Evolutionary conservation across 2,888 invertebrate species (phyloP).

Genomic region (Tiliacea citrago): DNA sequence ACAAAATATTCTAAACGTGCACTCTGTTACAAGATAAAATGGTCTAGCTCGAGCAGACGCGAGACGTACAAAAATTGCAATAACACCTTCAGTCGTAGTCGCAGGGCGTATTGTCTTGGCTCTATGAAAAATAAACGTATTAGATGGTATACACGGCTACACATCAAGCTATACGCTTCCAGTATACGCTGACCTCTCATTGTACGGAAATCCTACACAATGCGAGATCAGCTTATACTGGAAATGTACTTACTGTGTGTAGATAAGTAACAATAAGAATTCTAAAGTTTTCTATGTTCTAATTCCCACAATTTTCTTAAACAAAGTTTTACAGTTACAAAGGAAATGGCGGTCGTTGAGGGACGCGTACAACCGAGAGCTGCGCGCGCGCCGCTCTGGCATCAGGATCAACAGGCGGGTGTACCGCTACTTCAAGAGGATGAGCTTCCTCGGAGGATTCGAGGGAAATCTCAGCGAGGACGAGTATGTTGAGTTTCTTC

Average conservation of each 20-base stretch:
- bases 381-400: constrained; percentile 78
- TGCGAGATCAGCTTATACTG: too few relatives aligned
- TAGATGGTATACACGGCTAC: background rate
- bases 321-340: constrained; percentile 83
- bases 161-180: too few relatives aligned
- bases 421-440: constrained; percentile 85
- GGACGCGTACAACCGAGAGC: constrained; percentile 86
- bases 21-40: background rate
- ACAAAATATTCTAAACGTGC: background rate
- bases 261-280: background rate
- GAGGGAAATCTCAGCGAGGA: constrained; percentile 80
- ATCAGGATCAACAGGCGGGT: constrained; percentile 76
- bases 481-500: constrained; percentile 73
- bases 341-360: constrained; percentile 87
- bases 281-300: background rate
- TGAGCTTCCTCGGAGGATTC: constrained; percentile 85
- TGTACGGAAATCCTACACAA: too few relatives aligned
- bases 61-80: background rate
- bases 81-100: background rate
- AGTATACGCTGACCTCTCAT: too few relatives aligned
- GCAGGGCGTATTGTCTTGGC: background rate
- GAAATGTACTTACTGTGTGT: too few relatives aligned
- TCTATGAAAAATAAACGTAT: background rate
- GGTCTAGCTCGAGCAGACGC: constrained; percentile 1
- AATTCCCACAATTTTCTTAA: constrained; percentile 37